Base-by-base conservation (phyloP, 2,888 invertebrate species). In the Melanophora roralis region DNA sequence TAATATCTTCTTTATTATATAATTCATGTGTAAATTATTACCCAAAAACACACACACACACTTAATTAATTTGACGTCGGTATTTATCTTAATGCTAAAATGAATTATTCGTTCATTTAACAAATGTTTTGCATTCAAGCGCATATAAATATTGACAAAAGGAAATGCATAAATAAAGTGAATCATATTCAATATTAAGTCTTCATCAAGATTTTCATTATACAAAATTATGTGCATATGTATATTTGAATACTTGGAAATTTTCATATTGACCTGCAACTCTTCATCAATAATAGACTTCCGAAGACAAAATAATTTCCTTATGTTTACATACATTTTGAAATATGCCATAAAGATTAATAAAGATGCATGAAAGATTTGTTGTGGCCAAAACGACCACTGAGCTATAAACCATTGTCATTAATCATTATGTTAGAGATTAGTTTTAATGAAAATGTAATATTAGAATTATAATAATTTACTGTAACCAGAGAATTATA, bases 141-240 rank as follows among this genome's bases (percentile, higher is more conserved):
- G 11, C n/a, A 47, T 11, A 14, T 34, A 6, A 57, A 57, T 32
- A 68, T 36, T 47, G 47, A 27, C 12, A 36, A 12, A 57, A 38
- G 51, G 40, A 51, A 60, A 47, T 40, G n/a, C 40, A 49, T 51
- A 60, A 59, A 71, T 69, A 57, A 69, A 14, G 5, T 36, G 47
- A 1, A 12, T 43, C 14, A 19, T 49, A 6, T n/a, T n/a, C 40
- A 49, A 36, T 38, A 49, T 51, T 32, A 7, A 49, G 14, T 23
- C 60, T 2, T 38, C 51, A 38, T 40, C 32, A 23, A 21, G 14
- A 43, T 51, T 19, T 51, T 51, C 71, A 71, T 51, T 27, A 51
- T 14, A 40, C 19, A n/a, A 47, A 49, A 14, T 47, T 57, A 69
- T 11, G 9, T 45, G 11, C 16, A 51, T 53, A 7, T n/a, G n/a